Base-by-base conservation (phyloP, 2,797 vertebrate genomes). In the Cichlasoma orientale region DNA sequence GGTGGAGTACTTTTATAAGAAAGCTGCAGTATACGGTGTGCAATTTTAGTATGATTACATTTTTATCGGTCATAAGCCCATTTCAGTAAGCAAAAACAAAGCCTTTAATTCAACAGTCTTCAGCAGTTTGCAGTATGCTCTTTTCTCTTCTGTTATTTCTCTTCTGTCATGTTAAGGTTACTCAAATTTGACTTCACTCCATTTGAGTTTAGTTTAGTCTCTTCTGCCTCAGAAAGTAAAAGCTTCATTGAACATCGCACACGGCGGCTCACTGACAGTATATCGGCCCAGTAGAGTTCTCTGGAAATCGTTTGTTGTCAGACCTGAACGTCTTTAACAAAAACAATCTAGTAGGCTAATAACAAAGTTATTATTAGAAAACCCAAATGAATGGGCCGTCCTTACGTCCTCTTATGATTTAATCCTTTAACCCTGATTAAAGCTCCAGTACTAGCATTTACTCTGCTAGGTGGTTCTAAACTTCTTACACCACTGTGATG, bases 401-500 rank as follows among this genome's bases (percentile, higher is more conserved):
- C 73, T 69, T 3, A 57, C 78, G 14, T 72, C 18, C 29, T 41
- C 0, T 21, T 14, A 1, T 25, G 5, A 53, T 75, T 79, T 71
- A 59, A 69, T 75, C 33, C 70, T 72, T 78, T 76, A 72, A 55
- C 29, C 38, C 50, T 44, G 54, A 73, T 72, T 82, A 79, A 75
- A 80, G 71, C 74, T 71, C 4, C 38, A 33, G 25, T 58, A 12
- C 19, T 66, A n/a, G 36, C 73, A 56, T 86, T 86, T 68, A 74
- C 77, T 81, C 75, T 85, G 59, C 59, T 58, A 53, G 63, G n/a
- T 29, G 54, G 38, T 52, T 79, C 74, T 75, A 53, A 84, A 84
- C 72, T 78, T 78, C 52, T 77, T 56, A 74, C 75, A 82, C 31
- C 59, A 47, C 70, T 82, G 72, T 78, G 85, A 91, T 90, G 78